A percentile compares a stretch with the other conserved stretches of the same genome.
Evolutionary conservation across 1,140 invertebrate genomes (phyloP).

Genomic region (Anoplolepis gracilipes): DNA sequence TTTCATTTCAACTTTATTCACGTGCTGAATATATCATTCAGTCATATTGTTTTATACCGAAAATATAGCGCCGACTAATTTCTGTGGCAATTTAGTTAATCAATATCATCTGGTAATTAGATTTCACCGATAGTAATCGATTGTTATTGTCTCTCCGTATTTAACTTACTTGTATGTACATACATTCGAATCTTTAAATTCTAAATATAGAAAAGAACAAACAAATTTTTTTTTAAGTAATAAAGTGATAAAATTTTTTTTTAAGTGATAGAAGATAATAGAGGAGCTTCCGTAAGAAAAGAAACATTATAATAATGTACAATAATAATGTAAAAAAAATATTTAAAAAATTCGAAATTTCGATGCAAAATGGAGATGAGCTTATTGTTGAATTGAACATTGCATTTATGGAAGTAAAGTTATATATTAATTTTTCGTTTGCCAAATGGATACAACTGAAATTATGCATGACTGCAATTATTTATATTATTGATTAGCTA

Average conservation of each 20-base stretch:
- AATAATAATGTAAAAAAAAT: too few species aligned
- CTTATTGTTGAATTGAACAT: background rate
- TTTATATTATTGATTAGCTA: background rate
- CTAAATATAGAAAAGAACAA: background rate
- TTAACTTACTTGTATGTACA: too few species aligned
- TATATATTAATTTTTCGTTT: background rate
- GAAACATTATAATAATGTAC: background rate
- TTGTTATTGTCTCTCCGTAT: background rate
- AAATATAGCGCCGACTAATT: slow-evolving; percentile 30
- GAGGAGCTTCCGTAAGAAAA: background rate
- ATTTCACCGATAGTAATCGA: background rate
- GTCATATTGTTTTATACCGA: slow-evolving; percentile 18
- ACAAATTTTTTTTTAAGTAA: too few species aligned
- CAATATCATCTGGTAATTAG: background rate
- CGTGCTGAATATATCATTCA: slow-evolving; percentile 32
- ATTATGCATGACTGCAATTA: slow-evolving; percentile 1
- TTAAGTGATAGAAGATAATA: background rate
- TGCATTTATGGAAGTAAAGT: background rate
- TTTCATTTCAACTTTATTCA: slow-evolving; percentile 30
- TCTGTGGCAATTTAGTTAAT: background rate
- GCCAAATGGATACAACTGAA: background rate
- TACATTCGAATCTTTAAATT: background rate
- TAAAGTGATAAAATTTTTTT: too few species aligned
- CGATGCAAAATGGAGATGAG: background rate
- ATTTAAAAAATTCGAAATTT: background rate